A percentile compares a stretch with the other conserved stretches of the same genome.
Evolutionary conservation across 2,797 vertebrate genomes (phyloP).

Genomic region (Chelon auratus): DNA sequence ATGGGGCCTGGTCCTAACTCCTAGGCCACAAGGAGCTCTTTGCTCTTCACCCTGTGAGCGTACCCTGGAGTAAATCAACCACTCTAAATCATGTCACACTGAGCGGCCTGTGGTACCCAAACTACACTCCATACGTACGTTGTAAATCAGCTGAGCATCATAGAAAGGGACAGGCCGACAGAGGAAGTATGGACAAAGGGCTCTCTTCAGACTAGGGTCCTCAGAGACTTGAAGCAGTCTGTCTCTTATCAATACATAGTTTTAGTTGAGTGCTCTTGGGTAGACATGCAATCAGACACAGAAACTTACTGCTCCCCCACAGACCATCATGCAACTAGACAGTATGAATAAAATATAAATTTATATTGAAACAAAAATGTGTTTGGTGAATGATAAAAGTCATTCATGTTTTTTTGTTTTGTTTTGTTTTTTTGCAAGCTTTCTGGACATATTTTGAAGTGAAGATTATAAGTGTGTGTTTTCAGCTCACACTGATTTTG

Average conservation of each 20-base stretch:
- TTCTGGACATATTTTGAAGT: not conserved
- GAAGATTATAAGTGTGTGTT: not conserved
- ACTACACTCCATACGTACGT: slow-evolving; percentile 44
- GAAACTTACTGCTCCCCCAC: not conserved
- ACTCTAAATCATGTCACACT: slow-evolving; percentile 51
- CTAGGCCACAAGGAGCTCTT: slow-evolving; percentile 31
- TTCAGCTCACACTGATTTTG: slow-evolving; percentile 3
- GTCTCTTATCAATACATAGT: slow-evolving; percentile 46
- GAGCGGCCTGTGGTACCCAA: slow-evolving; percentile 19
- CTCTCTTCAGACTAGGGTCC: slow-evolving; percentile 49
- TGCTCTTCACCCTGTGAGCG: slow-evolving; percentile 60
- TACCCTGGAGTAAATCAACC: slow-evolving; percentile 72
- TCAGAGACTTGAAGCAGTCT: slow-evolving; percentile 45
- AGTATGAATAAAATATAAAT: slow-evolving; percentile 34
- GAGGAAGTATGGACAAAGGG: slow-evolving; percentile 60
- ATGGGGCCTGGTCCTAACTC: slow-evolving; percentile 44
- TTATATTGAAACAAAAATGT: slow-evolving; percentile 1
- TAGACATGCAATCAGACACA: slow-evolving; percentile 29
- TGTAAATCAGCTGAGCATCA: slow-evolving; percentile 65
- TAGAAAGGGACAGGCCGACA: slow-evolving; percentile 37
- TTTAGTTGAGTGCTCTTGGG: slow-evolving; percentile 26
- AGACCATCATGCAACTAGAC: slow-evolving; percentile 20
- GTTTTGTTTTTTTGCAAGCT: not conserved
- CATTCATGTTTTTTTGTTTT: not conserved
- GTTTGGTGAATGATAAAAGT: no score